phyloP scores from a whole-genome alignment of 2,797 vertebrate genomes.

The Liasis olivaceus region DNA sequence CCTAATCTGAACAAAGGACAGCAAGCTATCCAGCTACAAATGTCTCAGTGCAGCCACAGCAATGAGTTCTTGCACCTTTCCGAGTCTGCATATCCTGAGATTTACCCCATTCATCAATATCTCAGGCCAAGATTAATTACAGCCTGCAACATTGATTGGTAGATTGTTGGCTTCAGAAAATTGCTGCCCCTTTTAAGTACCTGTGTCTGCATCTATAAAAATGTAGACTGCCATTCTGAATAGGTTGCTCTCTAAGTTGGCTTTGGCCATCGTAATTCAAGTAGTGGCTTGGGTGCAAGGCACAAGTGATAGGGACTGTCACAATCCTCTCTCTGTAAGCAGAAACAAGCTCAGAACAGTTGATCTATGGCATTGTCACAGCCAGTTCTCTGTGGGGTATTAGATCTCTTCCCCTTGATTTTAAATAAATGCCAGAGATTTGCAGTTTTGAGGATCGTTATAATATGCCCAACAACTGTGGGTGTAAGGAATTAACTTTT shows the following conservation, averaged over 20 bases:
- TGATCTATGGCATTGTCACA: conserved; percentile 35
- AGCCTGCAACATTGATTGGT: conserved; percentile 51
- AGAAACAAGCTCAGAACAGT: conserved; percentile 19
- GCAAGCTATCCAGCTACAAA: not conserved
- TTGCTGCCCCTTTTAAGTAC: not conserved
- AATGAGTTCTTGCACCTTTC: not conserved
- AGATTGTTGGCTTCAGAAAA: conserved; percentile 39
- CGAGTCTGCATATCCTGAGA: not conserved
- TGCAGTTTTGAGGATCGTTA: conserved; percentile 25
- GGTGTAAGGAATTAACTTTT: conserved; percentile 22
- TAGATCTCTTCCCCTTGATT: conserved; percentile 20
- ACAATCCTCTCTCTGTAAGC: conserved; percentile 25
- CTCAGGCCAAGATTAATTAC: conserved; percentile 7
- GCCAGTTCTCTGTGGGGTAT: conserved; percentile 23
- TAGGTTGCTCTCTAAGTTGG: not conserved
- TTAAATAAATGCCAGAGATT: conserved; percentile 23
- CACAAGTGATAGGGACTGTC: conserved; percentile 17
- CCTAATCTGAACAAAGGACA: not conserved
- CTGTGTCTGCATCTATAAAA: conserved; percentile 29
- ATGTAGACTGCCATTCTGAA: conserved; percentile 11
- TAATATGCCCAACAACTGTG: conserved; percentile 10
- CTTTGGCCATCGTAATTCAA: conserved; percentile 15
- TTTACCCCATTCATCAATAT: not conserved
- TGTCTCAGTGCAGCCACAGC: not conserved
- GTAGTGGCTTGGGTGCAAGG: conserved; percentile 16